Evolutionary conservation across 2,113 vertebrate species (phyloP).

Genomic region (Hydrochoerus hydrochaeris): DNA sequence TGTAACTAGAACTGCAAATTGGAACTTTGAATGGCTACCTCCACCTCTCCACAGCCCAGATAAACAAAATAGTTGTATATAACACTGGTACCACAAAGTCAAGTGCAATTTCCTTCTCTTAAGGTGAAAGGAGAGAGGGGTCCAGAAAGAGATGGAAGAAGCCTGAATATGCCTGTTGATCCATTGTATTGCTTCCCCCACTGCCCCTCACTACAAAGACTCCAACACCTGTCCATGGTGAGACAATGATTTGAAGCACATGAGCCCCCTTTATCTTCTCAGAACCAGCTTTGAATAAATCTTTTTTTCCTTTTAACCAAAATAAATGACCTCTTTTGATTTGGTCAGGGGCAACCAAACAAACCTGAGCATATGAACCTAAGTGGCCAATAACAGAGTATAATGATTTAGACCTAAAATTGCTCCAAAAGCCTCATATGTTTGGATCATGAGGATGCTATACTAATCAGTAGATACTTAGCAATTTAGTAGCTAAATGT

Average conservation of each 20-base stretch:
- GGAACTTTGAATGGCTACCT: background rate
- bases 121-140: background rate
- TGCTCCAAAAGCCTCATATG: background rate
- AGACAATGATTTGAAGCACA: background rate
- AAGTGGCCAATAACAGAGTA: background rate
- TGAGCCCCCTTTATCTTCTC: background rate
- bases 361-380: background rate
- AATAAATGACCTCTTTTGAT: background rate
- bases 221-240: background rate
- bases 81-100: background rate
- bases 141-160: background rate
- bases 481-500: background rate
- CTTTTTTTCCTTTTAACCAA: background rate
- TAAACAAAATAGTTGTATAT: background rate
- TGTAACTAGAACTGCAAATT: background rate
- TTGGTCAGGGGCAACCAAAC: background rate
- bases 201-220: background rate
- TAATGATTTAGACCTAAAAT: background rate
- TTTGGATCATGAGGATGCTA: background rate
- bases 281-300: background rate
- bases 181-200: background rate
- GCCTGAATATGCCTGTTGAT: background rate
- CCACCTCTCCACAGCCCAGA: background rate
- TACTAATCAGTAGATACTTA: background rate
- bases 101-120: background rate